Percentiles rank a stretch among this genome's conserved stretches.
phyloP scores from a whole-genome alignment of 1,140 invertebrate species.

The Ruditapes philippinarum region DNA sequence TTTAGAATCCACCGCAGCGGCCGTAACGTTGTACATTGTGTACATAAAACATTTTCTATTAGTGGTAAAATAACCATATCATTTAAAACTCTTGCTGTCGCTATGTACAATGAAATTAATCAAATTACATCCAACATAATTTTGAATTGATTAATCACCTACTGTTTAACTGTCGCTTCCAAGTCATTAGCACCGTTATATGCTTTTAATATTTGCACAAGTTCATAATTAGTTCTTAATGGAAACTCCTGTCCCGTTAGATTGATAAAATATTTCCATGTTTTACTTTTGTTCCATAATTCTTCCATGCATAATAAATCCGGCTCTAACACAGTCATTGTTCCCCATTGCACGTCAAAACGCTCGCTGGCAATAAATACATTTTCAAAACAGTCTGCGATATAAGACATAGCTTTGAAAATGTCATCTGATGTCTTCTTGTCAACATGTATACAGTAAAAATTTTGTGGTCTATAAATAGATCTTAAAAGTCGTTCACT shows the following conservation, averaged over 20 bases:
- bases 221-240: slow-evolving; percentile 67
- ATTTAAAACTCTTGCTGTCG: too few relatives aligned
- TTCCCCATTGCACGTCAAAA: slow-evolving; percentile 74
- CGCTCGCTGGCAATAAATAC: slow-evolving; percentile 76
- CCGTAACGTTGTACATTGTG: too few relatives aligned
- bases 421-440: slow-evolving; percentile 70
- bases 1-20: too few relatives aligned
- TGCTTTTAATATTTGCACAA: slow-evolving; percentile 78
- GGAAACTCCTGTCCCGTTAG: slow-evolving; percentile 81
- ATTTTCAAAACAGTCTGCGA: slow-evolving; percentile 78
- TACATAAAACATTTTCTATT: too few relatives aligned
- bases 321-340: slow-evolving; percentile 73
- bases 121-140: too few relatives aligned
- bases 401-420: slow-evolving; percentile 55
- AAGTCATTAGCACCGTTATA: slow-evolving; percentile 81
- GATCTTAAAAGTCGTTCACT: slow-evolving; percentile 79
- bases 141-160: too few relatives aligned
- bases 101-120: too few relatives aligned
- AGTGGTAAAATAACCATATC: too few relatives aligned
- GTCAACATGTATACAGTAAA: slow-evolving; percentile 81
- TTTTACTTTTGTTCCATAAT: slow-evolving; percentile 71
- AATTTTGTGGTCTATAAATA: slow-evolving; percentile 79
- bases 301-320: slow-evolving; percentile 82
- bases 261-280: slow-evolving; percentile 84
- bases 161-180: slow-evolving; percentile 72